phyloP scores from a whole-genome alignment of 2,888 invertebrate species.

The Petrophora chlorosata region DNA sequence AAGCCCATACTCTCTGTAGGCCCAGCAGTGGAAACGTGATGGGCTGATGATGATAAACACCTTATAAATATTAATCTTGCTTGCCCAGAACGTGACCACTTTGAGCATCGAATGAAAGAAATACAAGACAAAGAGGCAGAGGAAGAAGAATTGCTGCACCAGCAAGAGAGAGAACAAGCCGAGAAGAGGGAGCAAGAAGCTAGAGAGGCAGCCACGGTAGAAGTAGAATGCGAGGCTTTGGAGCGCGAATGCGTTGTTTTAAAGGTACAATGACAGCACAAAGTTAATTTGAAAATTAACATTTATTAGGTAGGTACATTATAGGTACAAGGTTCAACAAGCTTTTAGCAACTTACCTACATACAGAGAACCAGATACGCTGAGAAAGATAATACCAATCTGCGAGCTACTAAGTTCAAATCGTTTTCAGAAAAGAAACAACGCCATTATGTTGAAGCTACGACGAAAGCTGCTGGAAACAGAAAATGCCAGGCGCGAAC shows the following conservation, averaged over 20 bases:
- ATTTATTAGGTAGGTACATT: no score
- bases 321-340: no score
- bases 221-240: slow-evolving; percentile 55
- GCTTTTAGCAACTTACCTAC: background rate
- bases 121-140: slow-evolving; percentile 54
- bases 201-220: slow-evolving; percentile 49
- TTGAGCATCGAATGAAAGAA: slow-evolving; percentile 48
- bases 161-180: slow-evolving; percentile 46
- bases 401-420: no score
- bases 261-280: no score
- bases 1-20: no score
- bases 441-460: slow-evolving; percentile 71
- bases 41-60: no score
- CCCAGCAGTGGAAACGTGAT: no score
- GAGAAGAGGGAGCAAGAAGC: slow-evolving; percentile 50
- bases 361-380: no score
- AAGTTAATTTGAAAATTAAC: no score
- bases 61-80: background rate
- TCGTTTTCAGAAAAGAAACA: slow-evolving; percentile 71
- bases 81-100: slow-evolving; percentile 40
- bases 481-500: slow-evolving; percentile 58
- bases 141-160: slow-evolving; percentile 46
- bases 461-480: slow-evolving; percentile 66
- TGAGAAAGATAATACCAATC: no score
- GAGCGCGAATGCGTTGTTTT: slow-evolving; percentile 66